Evolutionary conservation across 2,113 vertebrate genomes (phyloP).

Genomic region (Tetrax tetrax): DNA sequence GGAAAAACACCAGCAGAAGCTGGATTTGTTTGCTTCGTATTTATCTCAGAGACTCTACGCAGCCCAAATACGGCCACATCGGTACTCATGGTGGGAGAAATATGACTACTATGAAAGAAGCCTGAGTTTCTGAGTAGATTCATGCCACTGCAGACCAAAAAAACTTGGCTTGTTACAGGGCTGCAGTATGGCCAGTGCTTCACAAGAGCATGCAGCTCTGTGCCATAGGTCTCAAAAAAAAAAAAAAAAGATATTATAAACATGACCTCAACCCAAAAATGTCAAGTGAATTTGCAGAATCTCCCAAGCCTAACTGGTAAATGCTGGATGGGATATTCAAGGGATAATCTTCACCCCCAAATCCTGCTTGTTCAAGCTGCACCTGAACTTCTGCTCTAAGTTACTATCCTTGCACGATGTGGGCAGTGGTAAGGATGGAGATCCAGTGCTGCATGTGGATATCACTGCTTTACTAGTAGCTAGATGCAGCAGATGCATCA

Average conservation of each 20-base stretch:
- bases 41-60: background rate
- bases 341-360: background rate
- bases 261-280: background rate
- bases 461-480: background rate
- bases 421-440: background rate
- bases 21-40: background rate
- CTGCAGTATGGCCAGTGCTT: background rate
- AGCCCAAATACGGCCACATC: background rate
- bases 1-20: background rate
- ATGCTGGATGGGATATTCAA: background rate
- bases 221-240: background rate
- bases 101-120: background rate
- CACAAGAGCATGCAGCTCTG: background rate
- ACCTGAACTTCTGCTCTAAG: background rate
- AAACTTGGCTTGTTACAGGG: background rate
- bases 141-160: background rate
- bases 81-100: background rate
- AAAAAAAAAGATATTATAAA: background rate
- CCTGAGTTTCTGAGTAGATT: background rate
- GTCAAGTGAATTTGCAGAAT: background rate
- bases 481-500: background rate
- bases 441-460: background rate
- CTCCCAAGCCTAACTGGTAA: background rate
- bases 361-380: background rate
- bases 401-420: rapidly evolving